These are phyloP conservation scores for Phyllostomus discolor DNA, from an alignment of 2,113 vertebrate species.

Conservation along the genomic window DNA sequence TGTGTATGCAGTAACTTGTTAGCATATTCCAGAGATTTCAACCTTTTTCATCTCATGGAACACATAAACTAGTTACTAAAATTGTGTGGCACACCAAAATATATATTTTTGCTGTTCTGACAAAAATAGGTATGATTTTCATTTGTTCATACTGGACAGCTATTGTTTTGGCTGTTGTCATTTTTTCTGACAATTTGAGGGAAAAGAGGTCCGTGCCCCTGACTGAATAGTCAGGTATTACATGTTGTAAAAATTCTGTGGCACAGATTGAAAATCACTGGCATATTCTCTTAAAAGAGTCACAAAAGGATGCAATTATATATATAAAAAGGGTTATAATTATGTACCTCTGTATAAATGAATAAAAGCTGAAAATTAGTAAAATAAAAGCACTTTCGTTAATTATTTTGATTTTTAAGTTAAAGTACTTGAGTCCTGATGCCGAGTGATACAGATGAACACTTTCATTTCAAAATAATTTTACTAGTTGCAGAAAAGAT, in stretches of 20 bases:
- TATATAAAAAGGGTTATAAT: constrained; percentile 30
- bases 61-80: background rate
- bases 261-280: background rate
- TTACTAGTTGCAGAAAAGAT: constrained; percentile 27
- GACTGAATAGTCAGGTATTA: background rate
- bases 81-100: background rate
- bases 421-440: background rate
- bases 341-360: constrained; percentile 15
- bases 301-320: constrained; percentile 31
- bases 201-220: background rate
- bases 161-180: background rate
- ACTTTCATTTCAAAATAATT: constrained; percentile 28
- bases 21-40: background rate
- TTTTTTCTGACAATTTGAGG: background rate
- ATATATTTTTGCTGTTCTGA: background rate
- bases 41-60: background rate
- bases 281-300: constrained; percentile 38
- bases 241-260: background rate
- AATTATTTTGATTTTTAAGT: constrained; percentile 50
- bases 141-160: background rate
- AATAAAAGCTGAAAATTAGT: constrained; percentile 36
- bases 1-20: background rate
- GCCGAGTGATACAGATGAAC: background rate
- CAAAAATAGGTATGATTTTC: background rate
- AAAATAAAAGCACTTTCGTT: constrained; percentile 42